Base-by-base conservation (phyloP, 37 sponge, comb jelly and placozoan genomes). In the Halisarca cf. caerulea region DNA sequence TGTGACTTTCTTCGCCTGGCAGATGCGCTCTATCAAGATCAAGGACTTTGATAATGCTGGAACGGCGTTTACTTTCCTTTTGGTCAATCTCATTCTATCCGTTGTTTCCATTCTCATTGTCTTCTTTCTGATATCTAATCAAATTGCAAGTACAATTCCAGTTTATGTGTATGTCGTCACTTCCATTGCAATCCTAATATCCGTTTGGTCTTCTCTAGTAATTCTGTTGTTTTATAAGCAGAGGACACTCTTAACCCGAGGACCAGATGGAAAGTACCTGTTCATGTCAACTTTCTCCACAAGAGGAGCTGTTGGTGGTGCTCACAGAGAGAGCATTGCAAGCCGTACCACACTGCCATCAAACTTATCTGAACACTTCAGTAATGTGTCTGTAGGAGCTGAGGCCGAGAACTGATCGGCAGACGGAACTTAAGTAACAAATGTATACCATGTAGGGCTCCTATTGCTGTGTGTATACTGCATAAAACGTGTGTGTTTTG, bases 1-100 rank as follows among this genome's bases (percentile, higher is more conserved):
- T 41, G 77, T 74, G 1, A 74, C 45, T 44, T 44, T 74, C 77
- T 40, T 37, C 41, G 77, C 77, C 2, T 38, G 39, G 24, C 40
- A 74, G 25, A 74, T 74, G 45, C 41, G 41, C n/a, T 36, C 40
- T 1, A 74, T 74, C 21, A 37, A 74, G 44, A 74, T 43, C 2
- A 38, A 74, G 25, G 41, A 39, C 25, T 74, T 40, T 25, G 36
- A 74, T 74, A 37, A 74, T 43, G 39, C 77, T 21, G 77, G 77
- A 40, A 4, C 43, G 1, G 42, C 42, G 25, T 74, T 74, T 44
- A 74, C 77, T 0, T 74, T 74, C 24, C 41, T 74, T 2, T 42
- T 38, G 44, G 44, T 74, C 17, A 37, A 74, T 15, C 45, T 43
- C 42, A n/a, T 74, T 40, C 2, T 41, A 3, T 15, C 41, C 2